Base-by-base conservation (phyloP, 2,113 vertebrate genomes). In the Eonycteris spelaea region DNA sequence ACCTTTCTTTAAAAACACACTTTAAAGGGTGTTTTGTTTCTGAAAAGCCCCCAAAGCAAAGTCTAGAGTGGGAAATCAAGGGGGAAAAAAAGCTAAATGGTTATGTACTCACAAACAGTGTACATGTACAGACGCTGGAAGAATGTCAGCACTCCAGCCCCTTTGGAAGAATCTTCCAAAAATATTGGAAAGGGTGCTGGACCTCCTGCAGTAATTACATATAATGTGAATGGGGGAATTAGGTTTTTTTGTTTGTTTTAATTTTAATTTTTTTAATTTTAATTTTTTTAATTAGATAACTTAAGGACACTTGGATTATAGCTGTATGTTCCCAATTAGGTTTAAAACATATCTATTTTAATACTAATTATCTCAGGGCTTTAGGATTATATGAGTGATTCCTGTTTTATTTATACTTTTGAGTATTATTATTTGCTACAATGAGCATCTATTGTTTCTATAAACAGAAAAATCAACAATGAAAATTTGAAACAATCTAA, bases 401-500 rank as follows among this genome's bases (percentile, higher is more conserved):
- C 93, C 38, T 91, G 10, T 94, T 71, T 96, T 79, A 40, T 74
- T 93, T 96, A 88, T 65, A 91, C 15, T 73, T 83, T 74, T 95
- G 68, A 94, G 48, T 89, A 74, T 70, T 74, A 93, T 59, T 92
- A 24, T 89, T 96, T 97, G 91, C 75, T 88, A 94, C 22, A 93
- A 57, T 80, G 48, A 93, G 15, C 65, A 84, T 57, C 14, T 87
- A 57, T 61, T 80, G 74, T 70, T 93, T 90, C 11, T 91, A 86
- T 73, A 77, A 82, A 90, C 22, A 95, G 67, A 93, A 86, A 96
- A 96, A 77, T 43, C 48, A 91, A 63, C 51, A 87, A 22, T 88
- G 33, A 91, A 86, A 75, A 85, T 94, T 59, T 96, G 33, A 90
- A 96, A 83, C 2, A 86, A 94, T 77, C 26, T 84, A 96, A 91